Percentiles rank a stretch among this genome's conserved stretches.
Conservation (phyloP, 2,888 invertebrate species). For the Molorchus minor region DNA sequence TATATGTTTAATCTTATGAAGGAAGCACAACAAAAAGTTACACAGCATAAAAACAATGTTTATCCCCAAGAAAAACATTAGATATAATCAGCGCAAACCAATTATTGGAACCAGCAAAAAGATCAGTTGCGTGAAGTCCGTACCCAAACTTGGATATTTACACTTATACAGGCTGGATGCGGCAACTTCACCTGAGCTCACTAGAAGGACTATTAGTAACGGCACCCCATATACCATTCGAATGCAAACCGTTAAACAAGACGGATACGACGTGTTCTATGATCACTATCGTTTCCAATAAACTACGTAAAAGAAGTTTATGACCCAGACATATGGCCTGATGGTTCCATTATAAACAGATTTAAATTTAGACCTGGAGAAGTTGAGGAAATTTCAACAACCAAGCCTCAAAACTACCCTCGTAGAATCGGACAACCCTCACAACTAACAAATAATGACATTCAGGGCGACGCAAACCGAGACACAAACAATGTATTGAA, state of each 20-base stretch:
- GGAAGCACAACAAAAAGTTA: too few species aligned
- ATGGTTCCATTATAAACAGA: slow-evolving; percentile 8
- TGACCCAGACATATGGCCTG: slow-evolving; percentile 20
- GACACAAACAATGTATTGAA: not conserved
- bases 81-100: too few species aligned
- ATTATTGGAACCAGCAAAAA: slow-evolving; percentile 9
- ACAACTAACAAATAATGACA: too few species aligned
- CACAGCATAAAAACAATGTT: too few species aligned
- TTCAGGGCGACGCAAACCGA: too few species aligned
- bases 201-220: not conserved
- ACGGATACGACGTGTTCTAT: slow-evolving; percentile 5
- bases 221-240: slow-evolving; percentile 16
- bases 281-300: slow-evolving; percentile 12
- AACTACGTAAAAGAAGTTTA: slow-evolving; percentile 10
- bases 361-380: slow-evolving; percentile 13
- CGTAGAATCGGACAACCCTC: too few species aligned
- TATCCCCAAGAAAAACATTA: too few species aligned
- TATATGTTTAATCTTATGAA: too few species aligned
- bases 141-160: slow-evolving; percentile 2
- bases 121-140: not conserved
- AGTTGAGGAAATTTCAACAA: too few species aligned
- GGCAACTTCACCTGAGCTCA: slow-evolving; percentile 4
- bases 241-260: slow-evolving; percentile 8
- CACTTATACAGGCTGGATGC: slow-evolving; percentile 5
- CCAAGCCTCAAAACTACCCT: too few species aligned